Base-by-base conservation (phyloP, 1,140 invertebrate genomes). In the Propsilocerus akamusi region DNA sequence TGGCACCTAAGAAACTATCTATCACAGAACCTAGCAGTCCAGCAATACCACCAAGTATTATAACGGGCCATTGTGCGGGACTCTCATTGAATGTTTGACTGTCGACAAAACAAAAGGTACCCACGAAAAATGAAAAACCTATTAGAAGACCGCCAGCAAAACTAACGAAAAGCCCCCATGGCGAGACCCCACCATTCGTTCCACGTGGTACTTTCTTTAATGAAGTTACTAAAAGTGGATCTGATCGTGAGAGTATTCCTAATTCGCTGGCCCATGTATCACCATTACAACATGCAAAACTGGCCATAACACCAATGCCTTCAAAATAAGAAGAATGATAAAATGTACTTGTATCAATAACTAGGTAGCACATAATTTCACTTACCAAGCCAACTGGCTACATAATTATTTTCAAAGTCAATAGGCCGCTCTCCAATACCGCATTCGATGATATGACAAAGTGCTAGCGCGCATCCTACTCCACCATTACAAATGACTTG, bases 261-360 rank as follows among this genome's bases (percentile, higher is more conserved):
- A 94, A 63, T 67, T 94, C 91, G 20, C 86, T 91, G 34, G 89
- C 85, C 83, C 87, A 91, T 1, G 90, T 94, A 59, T 95, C 91
- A 5, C 87, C 91, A 64, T 84, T 88, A 57, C 81, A 81, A 58
- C 86, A 88, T 5, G 86, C 76, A 55, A 91, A 73, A 3, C 83
- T 71, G 57, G 80, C 81, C 79, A 54, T 41, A 67, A 65, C 41
- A 52, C 17, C 7, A 51, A 46, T 20, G 8, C 22, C 22, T 20
- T 46, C 7, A 30, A 30, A 30, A 30, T 30, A n/a, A 8, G 8
- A 30, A 8, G 8, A 8, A 8, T 30, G n/a, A 30, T 8, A 8
- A 8, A 30, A 30, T 8, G 8, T 30, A 30, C 8, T 8, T 8
- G 8, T 30, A n/a, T n/a, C 28, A 8, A 30, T 8, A 30, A 8